Conservation (phyloP, 2,797 vertebrate genomes). For the Knipowitschia caucasica region DNA sequence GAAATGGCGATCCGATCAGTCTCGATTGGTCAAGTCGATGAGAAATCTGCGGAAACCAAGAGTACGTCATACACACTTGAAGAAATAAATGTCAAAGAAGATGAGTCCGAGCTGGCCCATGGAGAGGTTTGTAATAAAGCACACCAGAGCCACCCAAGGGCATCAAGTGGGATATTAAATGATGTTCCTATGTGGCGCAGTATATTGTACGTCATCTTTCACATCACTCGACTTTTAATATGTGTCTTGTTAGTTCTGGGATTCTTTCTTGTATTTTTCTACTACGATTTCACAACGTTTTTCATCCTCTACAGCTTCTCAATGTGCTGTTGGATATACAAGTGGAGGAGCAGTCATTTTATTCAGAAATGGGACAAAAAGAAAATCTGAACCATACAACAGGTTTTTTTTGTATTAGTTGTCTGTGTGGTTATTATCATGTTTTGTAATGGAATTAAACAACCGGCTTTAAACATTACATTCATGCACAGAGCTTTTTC, state of each 20-base stretch:
- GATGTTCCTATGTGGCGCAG: constrained; percentile 48
- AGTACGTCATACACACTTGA: constrained; percentile 21
- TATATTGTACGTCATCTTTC: constrained; percentile 68
- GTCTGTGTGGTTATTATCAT: background rate
- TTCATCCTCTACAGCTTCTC: constrained; percentile 84
- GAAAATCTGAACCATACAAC: background rate
- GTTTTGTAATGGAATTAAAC: background rate
- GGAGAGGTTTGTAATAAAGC: constrained; percentile 22
- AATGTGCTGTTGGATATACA: constrained; percentile 82
- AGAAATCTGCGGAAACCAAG: constrained; percentile 35
- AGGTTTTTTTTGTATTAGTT: background rate
- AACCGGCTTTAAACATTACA: background rate
- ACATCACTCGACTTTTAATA: constrained; percentile 73
- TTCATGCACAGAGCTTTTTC: background rate
- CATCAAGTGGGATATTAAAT: constrained; percentile 51
- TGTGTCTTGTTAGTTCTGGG: constrained; percentile 79
- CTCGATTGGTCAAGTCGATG: constrained; percentile 18
- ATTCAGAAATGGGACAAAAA: constrained; percentile 40
- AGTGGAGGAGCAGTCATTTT: constrained; percentile 68
- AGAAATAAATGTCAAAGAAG: constrained; percentile 27
- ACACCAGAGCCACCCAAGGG: constrained; percentile 18
- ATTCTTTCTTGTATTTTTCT: constrained; percentile 79
- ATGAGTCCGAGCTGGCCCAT: constrained; percentile 2
- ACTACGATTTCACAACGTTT: constrained; percentile 85
- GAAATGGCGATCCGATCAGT: constrained; percentile 14